Percentiles rank a stretch among this genome's conserved stretches.
phyloP scores from a whole-genome alignment of 2,888 invertebrate species.

The Fragum whitleyi region DNA sequence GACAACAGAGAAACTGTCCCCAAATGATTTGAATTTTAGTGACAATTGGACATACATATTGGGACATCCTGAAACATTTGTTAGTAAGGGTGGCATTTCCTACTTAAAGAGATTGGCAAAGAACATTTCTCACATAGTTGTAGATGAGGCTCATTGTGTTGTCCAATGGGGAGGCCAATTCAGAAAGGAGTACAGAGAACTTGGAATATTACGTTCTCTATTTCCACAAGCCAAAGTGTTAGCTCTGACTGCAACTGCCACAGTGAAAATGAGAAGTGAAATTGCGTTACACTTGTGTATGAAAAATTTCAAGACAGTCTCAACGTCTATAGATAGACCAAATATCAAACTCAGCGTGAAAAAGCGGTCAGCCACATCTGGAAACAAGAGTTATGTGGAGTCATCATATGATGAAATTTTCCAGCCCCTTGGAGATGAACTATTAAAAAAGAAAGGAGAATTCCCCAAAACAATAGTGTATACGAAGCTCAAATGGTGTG shows the following conservation, averaged over 20 bases:
- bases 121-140: not conserved
- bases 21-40: not conserved
- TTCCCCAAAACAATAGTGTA: not conserved
- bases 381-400: not conserved
- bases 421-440: not conserved
- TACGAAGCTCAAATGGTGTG: slow-evolving; percentile 3
- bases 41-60: not conserved
- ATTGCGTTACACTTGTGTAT: not conserved
- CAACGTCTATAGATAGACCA: not conserved
- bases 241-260: not conserved
- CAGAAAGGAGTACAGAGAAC: not conserved
- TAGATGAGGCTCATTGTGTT: slow-evolving; percentile 7
- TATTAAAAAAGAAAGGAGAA: not conserved
- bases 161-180: not conserved
- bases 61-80: not conserved
- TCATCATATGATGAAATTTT: not conserved
- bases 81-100: not conserved
- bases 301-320: not conserved
- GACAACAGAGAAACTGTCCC: not conserved
- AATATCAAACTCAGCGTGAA: slow-evolving; percentile 3
- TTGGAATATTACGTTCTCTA: not conserved
- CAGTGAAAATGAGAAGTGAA: not conserved
- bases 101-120: not conserved
- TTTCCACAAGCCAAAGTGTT: slow-evolving; percentile 3
- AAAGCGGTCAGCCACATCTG: not conserved